Evolutionary conservation across 2,797 vertebrate genomes (phyloP), one percentile per base, ranked within the genome.

Genomic region (Rhabdophis nuchalis): DNA sequence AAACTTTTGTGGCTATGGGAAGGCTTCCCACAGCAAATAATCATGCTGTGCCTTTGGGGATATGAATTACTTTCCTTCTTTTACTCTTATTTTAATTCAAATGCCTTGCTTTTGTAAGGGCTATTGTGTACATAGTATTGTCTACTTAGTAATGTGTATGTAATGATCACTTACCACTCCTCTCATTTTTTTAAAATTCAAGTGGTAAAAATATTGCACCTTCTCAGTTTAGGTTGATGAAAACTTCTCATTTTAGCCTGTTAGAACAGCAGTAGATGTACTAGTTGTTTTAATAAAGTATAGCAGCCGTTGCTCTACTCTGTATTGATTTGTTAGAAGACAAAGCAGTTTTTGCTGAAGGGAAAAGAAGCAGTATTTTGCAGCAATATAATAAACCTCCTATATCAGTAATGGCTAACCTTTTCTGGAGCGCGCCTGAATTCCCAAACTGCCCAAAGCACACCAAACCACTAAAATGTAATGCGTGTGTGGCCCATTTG

Each of bases 311-410:
- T 92, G 87, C 77, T 86, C n/a, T 64, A 53, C 46, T 54, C 10
- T 27, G 25, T 89, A 85, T 92, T 88, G 91, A 92, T 92, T 53
- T 89, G 91, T 89, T 53, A 92, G 85, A 77, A 92, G 91, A 92
- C 54, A 58, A 89, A 92, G 72, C 56, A 89, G 46, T 60, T 82
- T 72, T 92, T 85, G 57, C 72, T 89, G 46, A 52, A 88, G 41
- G 58, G 18, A 82, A 72, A 60, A 85, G 68, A 89, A 58, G 85
- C 29, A 9, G 23, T 10, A 54, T 41, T 89, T 85, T 92, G 68
- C 87, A 60, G 68, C 91, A 92, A 29, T 52, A 46, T 46, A 58
- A 88, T 18, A 25, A 50, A 10, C 36, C 61, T 36, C 20, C 14
- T 53, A 77, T 32, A 52, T 29, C 46, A 50, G 46, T 50, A 6